Conservation (phyloP, 1,140 invertebrate genomes). For the Brachionus calyciflorus region DNA sequence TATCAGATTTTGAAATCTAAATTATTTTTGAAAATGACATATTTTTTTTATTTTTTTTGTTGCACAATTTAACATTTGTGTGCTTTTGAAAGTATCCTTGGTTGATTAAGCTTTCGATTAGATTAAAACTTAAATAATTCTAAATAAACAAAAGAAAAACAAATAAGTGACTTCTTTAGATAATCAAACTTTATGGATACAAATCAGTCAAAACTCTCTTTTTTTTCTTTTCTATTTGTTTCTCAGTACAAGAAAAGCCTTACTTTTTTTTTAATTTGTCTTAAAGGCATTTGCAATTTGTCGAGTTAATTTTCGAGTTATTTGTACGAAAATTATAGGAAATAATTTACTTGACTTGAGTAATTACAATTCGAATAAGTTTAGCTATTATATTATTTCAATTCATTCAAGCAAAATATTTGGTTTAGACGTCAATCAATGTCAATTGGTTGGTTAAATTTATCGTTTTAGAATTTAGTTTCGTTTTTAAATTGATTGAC, state of each 20-base stretch:
- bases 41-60: not conserved
- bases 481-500: too few species aligned
- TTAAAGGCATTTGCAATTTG: too few species aligned
- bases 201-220: slow-evolving; percentile 2
- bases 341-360: not conserved
- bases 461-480: not conserved
- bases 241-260: not conserved
- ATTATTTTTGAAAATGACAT: slow-evolving; percentile 15
- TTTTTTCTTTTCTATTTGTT: too few species aligned
- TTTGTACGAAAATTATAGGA: slow-evolving; percentile 3
- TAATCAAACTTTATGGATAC: slow-evolving; percentile 37
- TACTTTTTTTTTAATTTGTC: too few species aligned
- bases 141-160: not conserved
- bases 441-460: not conserved
- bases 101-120: slow-evolving; percentile 6
- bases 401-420: not conserved
- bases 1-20: not conserved
- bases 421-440: slow-evolving; percentile 3
- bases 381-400: not conserved
- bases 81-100: not conserved
- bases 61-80: slow-evolving; percentile 11
- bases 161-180: not conserved
- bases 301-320: not conserved
- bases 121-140: not conserved
- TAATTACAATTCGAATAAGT: not conserved